Base-by-base conservation (phyloP, 2,797 vertebrate species). In the Graptemys geographica region DNA sequence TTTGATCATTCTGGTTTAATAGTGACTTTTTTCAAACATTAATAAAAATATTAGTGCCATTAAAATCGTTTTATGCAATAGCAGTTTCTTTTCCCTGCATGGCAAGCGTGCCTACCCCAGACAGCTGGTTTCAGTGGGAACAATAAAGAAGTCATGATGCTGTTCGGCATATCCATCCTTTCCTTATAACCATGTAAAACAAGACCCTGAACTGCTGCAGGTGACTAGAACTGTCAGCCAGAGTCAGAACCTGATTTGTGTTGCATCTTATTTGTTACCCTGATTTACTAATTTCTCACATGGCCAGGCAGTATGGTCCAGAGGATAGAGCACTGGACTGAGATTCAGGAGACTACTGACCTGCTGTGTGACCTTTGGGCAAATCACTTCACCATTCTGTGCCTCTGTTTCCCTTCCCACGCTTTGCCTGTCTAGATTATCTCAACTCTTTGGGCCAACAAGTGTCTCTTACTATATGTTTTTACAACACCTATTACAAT, bases 11-110 rank as follows among this genome's bases (percentile, higher is more conserved):
- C 52, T 53, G 3, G 0, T 87, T 94, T 87, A 91, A 59, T 12
- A 65, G 79, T 83, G 90, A 72, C n/a, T 78, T 65, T 59, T 92
- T 90, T 90, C 76, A 89, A 95, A 90, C 85, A 84, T 51, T 86
- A 92, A 87, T 86, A 15, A 10, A 49, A 16, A 7, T 37, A 79
- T 74, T 94, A 31, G 27, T 86, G 8, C 57, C 79, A 56, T 25
- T 56, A 25, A 55, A 8, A 18, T 31, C 47, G 51, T 62, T 88
- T 91, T 23, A 79, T 19, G 90, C 69, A 37, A 72, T 84, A 92
- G 41, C 16, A 83, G 11, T 52, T 49, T 86, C 31, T 55, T 82
- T 87, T 28, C 55, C 33, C 87, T 79, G n/a, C 53, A 44, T 1
- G 0, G 21, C 1, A 37, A 0, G 4, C 19, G 7, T 53, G 1